Base-by-base conservation (phyloP, 2,113 vertebrate genomes). In the Sylvia atricapilla region DNA sequence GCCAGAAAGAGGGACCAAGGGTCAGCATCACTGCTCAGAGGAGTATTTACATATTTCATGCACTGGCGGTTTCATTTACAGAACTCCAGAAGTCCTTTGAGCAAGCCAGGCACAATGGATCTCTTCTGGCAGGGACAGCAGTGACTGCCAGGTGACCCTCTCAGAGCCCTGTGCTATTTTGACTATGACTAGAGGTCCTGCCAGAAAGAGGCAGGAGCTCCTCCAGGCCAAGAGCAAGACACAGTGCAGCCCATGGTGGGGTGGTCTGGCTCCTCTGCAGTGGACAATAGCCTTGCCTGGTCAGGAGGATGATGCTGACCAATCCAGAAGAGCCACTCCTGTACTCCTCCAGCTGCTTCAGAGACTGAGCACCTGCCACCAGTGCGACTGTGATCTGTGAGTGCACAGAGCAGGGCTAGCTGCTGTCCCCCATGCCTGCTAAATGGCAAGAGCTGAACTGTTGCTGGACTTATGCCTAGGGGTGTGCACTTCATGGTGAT, bases 1-100 rank as follows among this genome's bases (percentile, higher is more conserved):
- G 43, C 86, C 83, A 67, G 88, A 96, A 93, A 95, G 59, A 80
- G 39, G 58, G 37, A 67, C 53, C 11, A 18, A 91, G 49, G 87
- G 84, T 75, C 87, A 90, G 82, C 70, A 79, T n/a, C 70, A 25
- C 79, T 46, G 41, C 85, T 88, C 62, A 58, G 62, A 79, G 27
- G 41, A 93, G 37, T 33, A 75, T 68, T 93, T 93, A 79, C 13
- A 13, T 83, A 66, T 69, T 87, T 90, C 52, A 72, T 23, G 49
- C 82, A 28, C 14, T 60, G 49, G 20, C 1, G 41, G 49, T 64
- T 93, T 69, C 53, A 46, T 27, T 85, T 80, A 31, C 31, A 77
- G 82, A 67, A 79, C 88, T 96, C 67, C 78, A 92, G 41, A 80
- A 94, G 27, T 23, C 49, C 24, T 37, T 72, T 43, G 70, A 85